Percentiles rank a stretch among this genome's conserved stretches.
phyloP scores from a whole-genome alignment of 2,888 invertebrate genomes.

The Agrotis exclamationis region DNA sequence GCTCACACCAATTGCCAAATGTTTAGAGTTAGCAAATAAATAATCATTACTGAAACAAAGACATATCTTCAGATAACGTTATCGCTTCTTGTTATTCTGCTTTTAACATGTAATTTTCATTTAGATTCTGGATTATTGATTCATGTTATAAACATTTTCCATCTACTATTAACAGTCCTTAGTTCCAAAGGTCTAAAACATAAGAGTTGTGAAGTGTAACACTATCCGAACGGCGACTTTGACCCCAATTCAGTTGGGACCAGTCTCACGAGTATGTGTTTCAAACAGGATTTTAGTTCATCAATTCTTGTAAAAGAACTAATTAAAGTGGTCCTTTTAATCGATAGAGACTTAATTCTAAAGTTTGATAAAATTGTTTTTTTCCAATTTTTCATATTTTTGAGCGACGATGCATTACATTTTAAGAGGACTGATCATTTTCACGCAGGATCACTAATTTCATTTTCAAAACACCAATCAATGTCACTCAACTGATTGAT shows the following conservation, averaged over 20 bases:
- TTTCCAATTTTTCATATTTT: neutral
- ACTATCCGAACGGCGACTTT: conserved; percentile 75
- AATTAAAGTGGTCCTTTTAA: neutral
- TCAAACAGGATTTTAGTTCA: conserved; percentile 73
- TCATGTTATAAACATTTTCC: neutral
- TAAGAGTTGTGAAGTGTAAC: conserved; percentile 53
- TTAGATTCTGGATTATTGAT: too few species aligned
- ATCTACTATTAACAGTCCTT: neutral
- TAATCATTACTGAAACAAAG: neutral
- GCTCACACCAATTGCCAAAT: too few species aligned
- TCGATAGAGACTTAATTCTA: too few species aligned
- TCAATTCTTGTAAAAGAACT: conserved; percentile 60
- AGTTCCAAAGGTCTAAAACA: conserved; percentile 38
- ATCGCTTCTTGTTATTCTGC: too few species aligned
- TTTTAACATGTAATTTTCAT: too few species aligned
- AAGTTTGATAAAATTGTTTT: too few species aligned
- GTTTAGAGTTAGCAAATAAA: neutral
- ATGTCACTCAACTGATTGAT: too few species aligned
- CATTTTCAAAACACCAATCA: too few species aligned
- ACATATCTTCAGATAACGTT: too few species aligned
- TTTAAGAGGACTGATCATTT: too few species aligned
- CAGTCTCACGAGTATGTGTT: conserved; percentile 79
- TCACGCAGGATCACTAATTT: too few species aligned
- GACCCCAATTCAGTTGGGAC: conserved; percentile 75
- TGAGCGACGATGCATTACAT: too few species aligned